These are phyloP conservation scores for Amiota minor DNA, from an alignment of 2,888 invertebrate genomes.

Conservation along the genomic window DNA sequence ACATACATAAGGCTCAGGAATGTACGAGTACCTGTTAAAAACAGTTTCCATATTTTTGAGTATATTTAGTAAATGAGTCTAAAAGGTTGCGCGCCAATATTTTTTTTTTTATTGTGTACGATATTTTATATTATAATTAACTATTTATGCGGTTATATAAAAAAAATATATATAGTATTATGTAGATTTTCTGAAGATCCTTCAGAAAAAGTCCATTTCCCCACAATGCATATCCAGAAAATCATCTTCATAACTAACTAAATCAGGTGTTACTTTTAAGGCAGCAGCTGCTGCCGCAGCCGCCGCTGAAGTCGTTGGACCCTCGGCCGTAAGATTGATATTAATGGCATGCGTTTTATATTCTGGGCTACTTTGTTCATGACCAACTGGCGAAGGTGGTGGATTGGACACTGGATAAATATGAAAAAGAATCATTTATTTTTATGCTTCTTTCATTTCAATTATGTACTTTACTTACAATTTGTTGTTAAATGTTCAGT, in stretches of 20 bases:
- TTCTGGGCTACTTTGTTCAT: conserved; percentile 78
- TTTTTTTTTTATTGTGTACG: conserved; percentile 10
- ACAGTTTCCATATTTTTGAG: no score
- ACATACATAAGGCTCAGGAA: no score
- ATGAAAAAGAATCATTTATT: conserved; percentile 2
- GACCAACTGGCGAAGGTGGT: conserved; percentile 85
- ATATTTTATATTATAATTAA: neutral
- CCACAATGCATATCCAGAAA: conserved; percentile 82
- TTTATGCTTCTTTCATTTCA: neutral
- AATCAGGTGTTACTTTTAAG: conserved; percentile 38
- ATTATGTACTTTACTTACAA: conserved; percentile 51
- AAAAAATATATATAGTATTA: conserved; percentile 4
- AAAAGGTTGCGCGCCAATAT: neutral
- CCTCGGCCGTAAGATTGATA: conserved; percentile 61
- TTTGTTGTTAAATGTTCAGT: conserved; percentile 64
- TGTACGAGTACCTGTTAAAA: no score
- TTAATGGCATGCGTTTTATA: conserved; percentile 75
- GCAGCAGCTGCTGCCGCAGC: conserved; percentile 58
- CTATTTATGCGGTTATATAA: neutral
- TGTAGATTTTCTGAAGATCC: neutral
- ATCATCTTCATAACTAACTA: conserved; percentile 77
- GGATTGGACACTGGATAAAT: conserved; percentile 77
- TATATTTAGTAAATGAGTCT: no score
- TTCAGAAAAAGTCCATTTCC: conserved; percentile 82
- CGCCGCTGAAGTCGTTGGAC: conserved; percentile 68